Evolutionary conservation across 1,140 invertebrate species (phyloP), one percentile per base, ranked within the genome.

Genomic region (Ceratitis capitata): DNA sequence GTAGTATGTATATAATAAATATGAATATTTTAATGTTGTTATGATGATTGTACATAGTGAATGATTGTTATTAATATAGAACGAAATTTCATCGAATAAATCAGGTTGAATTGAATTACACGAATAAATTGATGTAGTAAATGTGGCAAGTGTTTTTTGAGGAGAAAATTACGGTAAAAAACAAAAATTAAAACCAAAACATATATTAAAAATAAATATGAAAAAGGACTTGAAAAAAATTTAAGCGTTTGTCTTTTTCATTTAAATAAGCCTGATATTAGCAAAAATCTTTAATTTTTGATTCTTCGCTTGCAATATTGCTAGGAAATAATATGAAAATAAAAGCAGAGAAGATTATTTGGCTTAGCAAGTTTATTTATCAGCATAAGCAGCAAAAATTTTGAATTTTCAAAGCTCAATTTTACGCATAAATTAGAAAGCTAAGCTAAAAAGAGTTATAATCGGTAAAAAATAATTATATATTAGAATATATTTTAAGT

Each of bases 61-160:
- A 84, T 51, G 39, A 84, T 61, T 58, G 39, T 42, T 12, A 45
- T 78, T 78, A 91, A 91, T 91, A 91, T 91, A 91, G 89, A 91
- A 91, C 89, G 89, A 91, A 91, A 91, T 91, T 91, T 82, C 69
- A 89, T 89, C 89, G 89, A 91, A 91, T 90, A 49, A 32, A 83
- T 83, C 45, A 51, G 45, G 45, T 53, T 83, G 45, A 49, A 51
- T 83, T 83, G 26, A 83, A 51, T 78, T 78, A 78, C 69, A 78
- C 69, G 69, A 78, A 78, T 78, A 78, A 78, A 78, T 78, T 83
- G 32, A 83, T 83, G 82, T 51, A 51, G 45, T 83, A 53, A 83
- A 83, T 83, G 82, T 53, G 53, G 82, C 82, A 83, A 83, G 82
- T 83, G 82, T 83, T 49, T 32, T 83, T 49, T 83, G 69, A 78